Evolutionary conservation across 2,888 invertebrate species (phyloP).

Genomic region (Chamaedrilus cognettii): DNA sequence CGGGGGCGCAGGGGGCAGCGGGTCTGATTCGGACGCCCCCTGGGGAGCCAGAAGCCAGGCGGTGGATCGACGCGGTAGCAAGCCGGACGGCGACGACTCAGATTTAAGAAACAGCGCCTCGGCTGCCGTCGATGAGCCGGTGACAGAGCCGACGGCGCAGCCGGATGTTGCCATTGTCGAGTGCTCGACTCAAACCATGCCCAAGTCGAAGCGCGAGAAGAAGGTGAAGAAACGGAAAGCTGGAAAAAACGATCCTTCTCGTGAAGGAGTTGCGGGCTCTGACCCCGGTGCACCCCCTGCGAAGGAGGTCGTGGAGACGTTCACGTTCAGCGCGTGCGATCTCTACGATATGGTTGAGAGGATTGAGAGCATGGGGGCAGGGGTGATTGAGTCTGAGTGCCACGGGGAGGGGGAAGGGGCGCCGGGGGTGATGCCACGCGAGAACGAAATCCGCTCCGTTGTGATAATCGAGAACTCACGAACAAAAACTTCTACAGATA

Average conservation of each 20-base stretch:
- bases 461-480: too few species aligned
- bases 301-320: slow-evolving; percentile 41
- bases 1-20: not conserved
- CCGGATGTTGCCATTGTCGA: not conserved
- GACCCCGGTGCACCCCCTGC: too few species aligned
- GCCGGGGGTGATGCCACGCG: not conserved
- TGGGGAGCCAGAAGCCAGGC: too few species aligned
- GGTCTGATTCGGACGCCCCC: too few species aligned
- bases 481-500: too few species aligned
- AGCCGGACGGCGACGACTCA: not conserved
- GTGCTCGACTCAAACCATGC: not conserved
- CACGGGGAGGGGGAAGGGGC: not conserved
- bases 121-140: not conserved
- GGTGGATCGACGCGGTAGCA: too few species aligned
- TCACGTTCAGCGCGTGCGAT: slow-evolving; percentile 50
- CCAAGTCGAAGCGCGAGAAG: slow-evolving; percentile 6
- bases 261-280: not conserved
- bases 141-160: too few species aligned
- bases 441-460: not conserved
- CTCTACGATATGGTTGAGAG: slow-evolving; percentile 53
- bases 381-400: slow-evolving; percentile 1
- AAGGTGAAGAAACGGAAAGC: slow-evolving; percentile 37
- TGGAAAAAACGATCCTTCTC: slow-evolving; percentile 21
- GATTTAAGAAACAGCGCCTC: too few species aligned
- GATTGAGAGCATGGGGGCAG: slow-evolving; percentile 45